These are phyloP conservation scores for Knipowitschia caucasica DNA, from an alignment of 2,797 vertebrate genomes.

Conservation along the genomic window DNA sequence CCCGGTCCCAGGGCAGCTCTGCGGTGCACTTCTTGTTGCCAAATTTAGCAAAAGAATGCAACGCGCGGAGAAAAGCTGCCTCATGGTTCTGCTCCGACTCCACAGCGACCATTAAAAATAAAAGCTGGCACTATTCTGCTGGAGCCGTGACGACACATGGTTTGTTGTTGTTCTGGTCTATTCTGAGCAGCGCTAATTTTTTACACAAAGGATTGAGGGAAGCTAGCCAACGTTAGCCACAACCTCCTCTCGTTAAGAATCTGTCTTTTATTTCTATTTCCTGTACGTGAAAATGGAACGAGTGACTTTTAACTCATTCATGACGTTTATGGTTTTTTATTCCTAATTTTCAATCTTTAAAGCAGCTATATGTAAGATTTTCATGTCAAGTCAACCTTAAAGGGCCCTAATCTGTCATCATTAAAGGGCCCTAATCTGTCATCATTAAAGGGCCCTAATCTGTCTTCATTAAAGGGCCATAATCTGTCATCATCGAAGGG, in stretches of 20 bases:
- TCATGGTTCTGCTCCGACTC: constrained; percentile 6
- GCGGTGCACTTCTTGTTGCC: neutral
- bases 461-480: no score
- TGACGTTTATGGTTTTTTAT: no score
- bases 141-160: constrained; percentile 17
- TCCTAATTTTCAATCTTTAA: no score
- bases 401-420: no score
- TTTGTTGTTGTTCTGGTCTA: constrained; percentile 6
- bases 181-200: constrained; percentile 57
- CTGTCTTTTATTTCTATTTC: constrained; percentile 5
- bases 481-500: no score
- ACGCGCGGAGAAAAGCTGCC: constrained; percentile 12
- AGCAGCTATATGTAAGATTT: no score
- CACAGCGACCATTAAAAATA: constrained; percentile 9
- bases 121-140: neutral
- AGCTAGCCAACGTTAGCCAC: constrained; percentile 63
- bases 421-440: no score
- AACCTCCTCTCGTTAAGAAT: constrained; percentile 43
- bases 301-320: no score
- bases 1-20: constrained; percentile 19
- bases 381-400: no score
- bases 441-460: no score
- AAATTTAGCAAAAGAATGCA: constrained; percentile 10
- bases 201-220: constrained; percentile 61
- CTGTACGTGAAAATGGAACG: no score